phyloP scores from a whole-genome alignment of 2,113 vertebrate species.

The Oncorhynchus kisutch region DNA sequence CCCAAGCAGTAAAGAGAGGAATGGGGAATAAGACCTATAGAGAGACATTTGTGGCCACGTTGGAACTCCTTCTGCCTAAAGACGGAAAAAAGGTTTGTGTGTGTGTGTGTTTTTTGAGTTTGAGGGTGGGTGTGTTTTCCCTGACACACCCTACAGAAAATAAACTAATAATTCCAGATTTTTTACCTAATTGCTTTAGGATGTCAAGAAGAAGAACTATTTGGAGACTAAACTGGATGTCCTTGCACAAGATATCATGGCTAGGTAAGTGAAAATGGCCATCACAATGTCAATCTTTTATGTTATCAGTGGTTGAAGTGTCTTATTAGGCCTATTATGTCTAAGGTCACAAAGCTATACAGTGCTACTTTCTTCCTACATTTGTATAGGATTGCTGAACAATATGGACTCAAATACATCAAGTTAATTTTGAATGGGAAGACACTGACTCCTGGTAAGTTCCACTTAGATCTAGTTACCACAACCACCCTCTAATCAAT shows the following conservation, averaged over 20 bases:
- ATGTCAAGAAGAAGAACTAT: conserved; percentile 67
- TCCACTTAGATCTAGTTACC: neutral
- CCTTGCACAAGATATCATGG: conserved; percentile 80
- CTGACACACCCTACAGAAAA: neutral
- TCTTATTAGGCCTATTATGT: neutral
- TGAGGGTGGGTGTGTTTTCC: neutral
- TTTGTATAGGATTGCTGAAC: conserved; percentile 60
- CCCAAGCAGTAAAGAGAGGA: conserved; percentile 81
- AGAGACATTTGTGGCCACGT: conserved; percentile 71
- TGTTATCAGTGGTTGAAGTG: neutral
- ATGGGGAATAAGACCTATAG: conserved; percentile 82
- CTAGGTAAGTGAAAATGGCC: conserved; percentile 75
- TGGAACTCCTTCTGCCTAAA: conserved; percentile 81
- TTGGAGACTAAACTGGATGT: conserved; percentile 85
- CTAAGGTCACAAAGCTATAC: neutral
- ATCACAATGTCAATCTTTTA: neutral
- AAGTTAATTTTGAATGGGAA: conserved; percentile 74
- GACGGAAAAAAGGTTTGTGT: conserved; percentile 47
- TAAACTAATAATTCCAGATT: too few species aligned
- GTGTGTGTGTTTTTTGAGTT: neutral
- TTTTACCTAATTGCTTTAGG: conserved; percentile 35
- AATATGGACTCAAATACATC: conserved; percentile 55
- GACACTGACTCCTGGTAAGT: conserved; percentile 62
- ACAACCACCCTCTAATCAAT: neutral
- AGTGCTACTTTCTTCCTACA: neutral